Evolutionary conservation across 2,888 invertebrate species (phyloP).

Genomic region (Phengaris alcon): DNA sequence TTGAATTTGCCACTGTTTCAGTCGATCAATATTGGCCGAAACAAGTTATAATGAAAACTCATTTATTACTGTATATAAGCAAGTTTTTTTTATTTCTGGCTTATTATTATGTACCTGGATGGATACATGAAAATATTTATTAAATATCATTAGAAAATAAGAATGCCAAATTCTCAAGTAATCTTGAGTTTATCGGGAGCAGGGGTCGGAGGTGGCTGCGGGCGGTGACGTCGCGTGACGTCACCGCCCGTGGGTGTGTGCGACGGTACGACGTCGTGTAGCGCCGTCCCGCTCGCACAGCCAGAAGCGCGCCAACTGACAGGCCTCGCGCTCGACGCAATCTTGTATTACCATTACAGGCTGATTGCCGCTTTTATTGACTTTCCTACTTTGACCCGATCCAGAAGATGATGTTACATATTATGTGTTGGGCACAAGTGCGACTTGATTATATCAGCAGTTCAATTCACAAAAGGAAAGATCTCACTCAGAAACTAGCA

Average conservation of each 20-base stretch:
- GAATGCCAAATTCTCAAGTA: background rate
- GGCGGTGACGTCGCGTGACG: constrained; percentile 64
- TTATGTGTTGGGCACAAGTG: background rate
- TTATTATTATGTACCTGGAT: background rate
- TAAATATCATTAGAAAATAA: background rate
- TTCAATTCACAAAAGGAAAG: background rate
- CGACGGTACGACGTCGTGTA: constrained; percentile 51
- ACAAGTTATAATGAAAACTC: too few relatives aligned
- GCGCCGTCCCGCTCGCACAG: constrained; percentile 42
- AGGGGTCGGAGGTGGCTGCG: constrained; percentile 40
- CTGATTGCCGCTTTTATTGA: constrained; percentile 33
- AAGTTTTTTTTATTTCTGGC: too few relatives aligned
- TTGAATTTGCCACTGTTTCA: too few relatives aligned
- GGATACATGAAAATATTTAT: background rate
- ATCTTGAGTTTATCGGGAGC: background rate
- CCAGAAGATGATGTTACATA: background rate
- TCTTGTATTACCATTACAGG: constrained; percentile 67
- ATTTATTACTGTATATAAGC: too few relatives aligned
- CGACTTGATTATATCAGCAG: background rate
- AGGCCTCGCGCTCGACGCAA: constrained; percentile 72
- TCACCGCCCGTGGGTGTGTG: constrained; percentile 71
- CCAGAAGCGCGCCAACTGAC: constrained; percentile 51
- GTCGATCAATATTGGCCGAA: too few relatives aligned
- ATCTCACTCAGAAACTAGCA: background rate
- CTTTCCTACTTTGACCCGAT: background rate